Evolutionary conservation across 2,113 vertebrate species (phyloP), one percentile per base, ranked within the genome.

Genomic region (Theristicus caerulescens): DNA sequence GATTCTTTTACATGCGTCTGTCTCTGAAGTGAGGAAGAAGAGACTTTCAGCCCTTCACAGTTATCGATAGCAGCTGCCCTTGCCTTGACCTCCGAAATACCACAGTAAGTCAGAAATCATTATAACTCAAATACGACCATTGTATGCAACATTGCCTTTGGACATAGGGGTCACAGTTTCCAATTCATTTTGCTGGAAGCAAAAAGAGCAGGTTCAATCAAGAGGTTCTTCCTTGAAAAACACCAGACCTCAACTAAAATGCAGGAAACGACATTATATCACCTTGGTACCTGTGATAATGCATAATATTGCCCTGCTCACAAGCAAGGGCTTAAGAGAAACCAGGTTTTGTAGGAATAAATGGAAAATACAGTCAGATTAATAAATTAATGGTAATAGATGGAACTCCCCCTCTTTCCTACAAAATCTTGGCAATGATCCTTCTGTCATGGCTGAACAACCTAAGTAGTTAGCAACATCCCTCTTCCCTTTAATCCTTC

Each of bases 11-110:
- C 31, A 14, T 93, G 69, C 9, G 3, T 42, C 49, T 94, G 62
- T 42, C 34, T 57, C 67, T 87, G 94, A 51, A 98, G 98, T 13
- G 98, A 98, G 86, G 98, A 98, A 74, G 98, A 98, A 32, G 96
- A 97, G 34, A 91, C 96, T 26, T 98, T 98, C 97, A 97, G 95
- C 40, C 62, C 36, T 18, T 92, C 92, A 15, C 98, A 98, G 65
- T 83, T 98, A 4, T 98, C 98, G 0, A 98, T 98, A 12, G 98
- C 98, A 27, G 97, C 98, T 12, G 98, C 98, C 69, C 95, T 98
- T 51, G 98, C 97, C 26, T 85, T 98, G 91, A 97, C 98, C 3
- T 85, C 96, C 0, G 95, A 98, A 91, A 61, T 58, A 42, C 62
- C 97, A 6, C 93, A 59, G 98, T 98, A 93, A 96, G 98, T 98